These are phyloP conservation scores for Apis laboriosa DNA, from an alignment of 1,140 invertebrate genomes.

Conservation along the genomic window DNA sequence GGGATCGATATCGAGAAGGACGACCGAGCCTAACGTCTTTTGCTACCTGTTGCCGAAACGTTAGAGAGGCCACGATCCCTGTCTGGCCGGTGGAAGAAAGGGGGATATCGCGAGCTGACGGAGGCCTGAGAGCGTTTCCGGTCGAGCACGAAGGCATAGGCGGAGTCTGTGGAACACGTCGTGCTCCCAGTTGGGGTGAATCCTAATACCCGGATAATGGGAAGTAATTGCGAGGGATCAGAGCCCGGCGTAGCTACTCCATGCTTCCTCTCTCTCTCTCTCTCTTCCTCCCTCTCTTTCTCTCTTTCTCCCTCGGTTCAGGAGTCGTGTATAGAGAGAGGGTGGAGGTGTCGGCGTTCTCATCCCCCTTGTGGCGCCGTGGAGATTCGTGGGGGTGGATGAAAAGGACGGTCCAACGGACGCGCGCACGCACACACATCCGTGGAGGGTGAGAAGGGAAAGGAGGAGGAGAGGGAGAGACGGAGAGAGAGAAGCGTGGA, in stretches of 20 bases:
- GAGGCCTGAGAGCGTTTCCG: constrained; percentile 38
- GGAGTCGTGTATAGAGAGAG: constrained; percentile 37
- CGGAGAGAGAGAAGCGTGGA: constrained; percentile 31
- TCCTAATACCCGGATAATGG: constrained; percentile 82
- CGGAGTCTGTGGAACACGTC: constrained; percentile 73
- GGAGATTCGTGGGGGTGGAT: constrained; percentile 49
- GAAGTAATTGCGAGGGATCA: constrained; percentile 81
- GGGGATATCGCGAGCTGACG: constrained; percentile 14
- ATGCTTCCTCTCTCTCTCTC: constrained; percentile 22
- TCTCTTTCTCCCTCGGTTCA: constrained; percentile 13
- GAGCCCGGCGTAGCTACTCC: constrained; percentile 68
- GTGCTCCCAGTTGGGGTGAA: constrained; percentile 78
- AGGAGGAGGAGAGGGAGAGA: background rate
- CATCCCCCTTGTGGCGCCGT: constrained; percentile 45
- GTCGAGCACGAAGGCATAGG: constrained; percentile 47
- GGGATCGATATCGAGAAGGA: background rate
- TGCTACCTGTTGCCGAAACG: constrained; percentile 59
- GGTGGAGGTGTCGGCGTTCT: constrained; percentile 52
- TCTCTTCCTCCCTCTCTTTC: background rate
- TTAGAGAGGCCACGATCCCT: constrained; percentile 35
- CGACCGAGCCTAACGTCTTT: constrained; percentile 10
- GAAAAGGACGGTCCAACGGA: constrained; percentile 56
- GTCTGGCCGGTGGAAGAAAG: constrained; percentile 33
- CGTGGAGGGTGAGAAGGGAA: background rate
- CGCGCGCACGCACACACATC: constrained; percentile 10